Evolutionary conservation across 2,888 invertebrate genomes (phyloP).

Genomic region (Xestoiulus laeticollis): DNA sequence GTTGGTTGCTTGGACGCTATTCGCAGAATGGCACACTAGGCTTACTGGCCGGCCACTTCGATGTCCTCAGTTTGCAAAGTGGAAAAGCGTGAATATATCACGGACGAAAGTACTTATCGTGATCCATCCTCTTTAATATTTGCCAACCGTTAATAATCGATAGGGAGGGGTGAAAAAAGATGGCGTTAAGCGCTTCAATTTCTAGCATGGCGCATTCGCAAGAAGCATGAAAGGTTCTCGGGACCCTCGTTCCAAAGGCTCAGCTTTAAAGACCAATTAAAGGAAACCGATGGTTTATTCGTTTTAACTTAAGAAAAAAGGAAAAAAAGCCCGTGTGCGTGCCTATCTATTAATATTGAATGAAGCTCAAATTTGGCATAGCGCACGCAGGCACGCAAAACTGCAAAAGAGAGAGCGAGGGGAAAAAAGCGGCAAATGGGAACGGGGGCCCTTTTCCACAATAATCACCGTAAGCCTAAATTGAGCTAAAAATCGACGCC

Average conservation of each 20-base stretch:
- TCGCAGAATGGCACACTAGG: too few relatives aligned
- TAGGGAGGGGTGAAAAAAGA: constrained; percentile 5
- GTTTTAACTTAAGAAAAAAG: constrained; percentile 26
- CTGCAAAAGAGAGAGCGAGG: neutral
- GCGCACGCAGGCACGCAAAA: neutral
- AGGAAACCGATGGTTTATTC: constrained; percentile 26
- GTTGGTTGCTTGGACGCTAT: too few relatives aligned
- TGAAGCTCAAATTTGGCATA: neutral
- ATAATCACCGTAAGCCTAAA: constrained; percentile 18
- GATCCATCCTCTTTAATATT: constrained; percentile 17
- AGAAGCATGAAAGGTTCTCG: neutral
- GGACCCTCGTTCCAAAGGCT: neutral
- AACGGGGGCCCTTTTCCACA: neutral
- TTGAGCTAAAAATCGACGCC: constrained; percentile 18
- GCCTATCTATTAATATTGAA: constrained; percentile 26
- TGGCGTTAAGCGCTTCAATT: constrained; percentile 26
- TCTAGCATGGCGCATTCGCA: neutral
- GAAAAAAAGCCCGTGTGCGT: neutral
- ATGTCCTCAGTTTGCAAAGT: too few relatives aligned
- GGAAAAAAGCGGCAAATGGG: neutral
- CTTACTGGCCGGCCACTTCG: too few relatives aligned
- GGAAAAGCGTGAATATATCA: neutral
- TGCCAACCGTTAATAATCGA: constrained; percentile 17
- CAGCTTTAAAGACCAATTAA: constrained; percentile 26
- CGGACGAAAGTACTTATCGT: neutral